A percentile compares a stretch with the other conserved stretches of the same genome.
Evolutionary conservation across 2,888 invertebrate species (phyloP).

Genomic region (Napeogenes sylphis): DNA sequence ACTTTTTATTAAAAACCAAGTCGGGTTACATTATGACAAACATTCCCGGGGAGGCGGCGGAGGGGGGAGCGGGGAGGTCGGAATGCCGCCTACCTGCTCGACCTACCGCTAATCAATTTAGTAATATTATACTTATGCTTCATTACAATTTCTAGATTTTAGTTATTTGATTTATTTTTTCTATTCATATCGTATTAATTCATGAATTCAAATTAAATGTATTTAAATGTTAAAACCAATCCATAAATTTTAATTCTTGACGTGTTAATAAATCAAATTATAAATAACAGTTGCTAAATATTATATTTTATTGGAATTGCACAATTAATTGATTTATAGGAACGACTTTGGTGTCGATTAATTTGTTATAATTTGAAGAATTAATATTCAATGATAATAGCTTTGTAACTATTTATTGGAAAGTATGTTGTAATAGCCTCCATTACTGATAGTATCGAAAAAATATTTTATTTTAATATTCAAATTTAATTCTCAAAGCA

Average conservation of each 20-base stretch:
- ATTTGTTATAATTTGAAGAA: neutral
- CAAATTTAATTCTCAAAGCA: too few relatives aligned
- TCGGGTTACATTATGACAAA: constrained; percentile 61
- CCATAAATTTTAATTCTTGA: too few relatives aligned
- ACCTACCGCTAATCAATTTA: constrained; percentile 76
- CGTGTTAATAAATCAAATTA: neutral
- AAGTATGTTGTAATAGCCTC: too few relatives aligned
- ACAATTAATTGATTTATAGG: neutral
- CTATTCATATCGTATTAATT: constrained; percentile 31
- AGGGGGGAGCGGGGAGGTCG: constrained; percentile 40
- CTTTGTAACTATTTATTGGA: neutral
- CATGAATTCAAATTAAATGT: neutral
- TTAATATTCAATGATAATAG: neutral
- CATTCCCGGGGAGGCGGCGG: constrained; percentile 42
- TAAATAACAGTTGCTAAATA: neutral
- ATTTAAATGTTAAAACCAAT: neutral
- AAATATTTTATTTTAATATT: too few relatives aligned
- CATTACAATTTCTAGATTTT: constrained; percentile 63
- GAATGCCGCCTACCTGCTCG: constrained; percentile 75
- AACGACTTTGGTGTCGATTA: neutral
- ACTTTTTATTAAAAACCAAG: constrained; percentile 52
- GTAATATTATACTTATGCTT: constrained; percentile 74
- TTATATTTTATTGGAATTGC: neutral
- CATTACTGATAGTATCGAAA: too few relatives aligned
- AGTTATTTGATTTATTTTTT: constrained; percentile 54